Evolutionary conservation across 2,888 invertebrate species (phyloP), one percentile per base, ranked within the genome.

Genomic region (Hemicrepidius hirtus): DNA sequence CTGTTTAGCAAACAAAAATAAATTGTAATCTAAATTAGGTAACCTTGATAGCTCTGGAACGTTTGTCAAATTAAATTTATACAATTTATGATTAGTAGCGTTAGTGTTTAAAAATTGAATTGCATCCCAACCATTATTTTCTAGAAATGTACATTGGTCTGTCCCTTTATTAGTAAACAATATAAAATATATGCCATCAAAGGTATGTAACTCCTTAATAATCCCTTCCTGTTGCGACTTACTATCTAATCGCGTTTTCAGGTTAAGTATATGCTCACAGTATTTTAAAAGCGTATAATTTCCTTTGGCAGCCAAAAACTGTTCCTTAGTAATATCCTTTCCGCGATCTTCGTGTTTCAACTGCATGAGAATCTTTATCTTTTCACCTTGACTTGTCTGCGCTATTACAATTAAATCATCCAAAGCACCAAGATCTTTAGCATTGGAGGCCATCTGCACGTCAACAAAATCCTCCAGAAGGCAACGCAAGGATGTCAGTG

Each of bases 401-500:
- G 10, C 10, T 6, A 6, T 2, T 37, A 37, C 12, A 37, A 67
- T 44, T n/a, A 67, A 6, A 20, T 67, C 67, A n/a, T 67, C 67
- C 9, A 67, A 67, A 18, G 41, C 57, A 9, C 67, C 67, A 1
- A 57, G 40, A 20, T 44, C 16, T 4, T 40, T 57, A 21, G 44
- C 67, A 20, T 67, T 67, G 9, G 28, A 41, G 6, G n/a, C 67
- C 10, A 67, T 13, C 57, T 57, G 57, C 12, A 67, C 18, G 18
- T 57, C 57, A 13, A 28, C 1, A 1, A 44, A 41, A 28, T 46
- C 20, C 28, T 55, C 7, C 5, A 41, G n/a, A 24, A 20, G 21
- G 46, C 67, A 67, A 18, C 57, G 41, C 32, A 67, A 18, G 3
- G 67, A 12, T 20, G 57, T 16, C 12, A 67, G 13, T 0, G 67